Conservation (phyloP, 2,113 vertebrate genomes). For the Trachemys scripta region DNA sequence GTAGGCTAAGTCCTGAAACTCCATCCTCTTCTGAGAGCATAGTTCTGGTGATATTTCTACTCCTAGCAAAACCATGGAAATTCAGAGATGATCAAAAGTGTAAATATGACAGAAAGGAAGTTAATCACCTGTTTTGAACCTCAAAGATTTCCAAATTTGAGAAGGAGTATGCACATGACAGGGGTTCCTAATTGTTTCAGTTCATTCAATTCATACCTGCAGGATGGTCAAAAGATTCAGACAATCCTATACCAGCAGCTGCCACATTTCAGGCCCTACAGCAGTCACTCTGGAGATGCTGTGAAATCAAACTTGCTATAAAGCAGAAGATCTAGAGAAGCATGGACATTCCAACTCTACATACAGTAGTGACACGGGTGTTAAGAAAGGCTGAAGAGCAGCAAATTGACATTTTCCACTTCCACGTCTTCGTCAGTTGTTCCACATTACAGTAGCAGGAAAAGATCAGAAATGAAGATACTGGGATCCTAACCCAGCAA, state of each 20-base stretch:
- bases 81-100: background rate
- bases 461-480: background rate
- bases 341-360: background rate
- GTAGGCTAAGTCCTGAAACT: background rate
- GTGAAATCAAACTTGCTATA: background rate
- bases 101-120: background rate
- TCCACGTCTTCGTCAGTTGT: background rate
- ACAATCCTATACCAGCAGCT: background rate
- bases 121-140: background rate
- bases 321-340: background rate
- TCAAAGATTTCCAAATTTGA: background rate
- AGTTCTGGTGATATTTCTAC: background rate
- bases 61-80: background rate
- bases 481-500: background rate
- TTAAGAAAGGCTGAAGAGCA: background rate
- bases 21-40: accelerated
- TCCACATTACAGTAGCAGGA: background rate
- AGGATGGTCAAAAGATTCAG: background rate
- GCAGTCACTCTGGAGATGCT: background rate
- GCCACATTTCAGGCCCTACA: background rate
- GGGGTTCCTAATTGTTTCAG: background rate
- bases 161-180: background rate
- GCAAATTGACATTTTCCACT: background rate
- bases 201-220: accelerated
- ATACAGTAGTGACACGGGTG: background rate